phyloP scores from a whole-genome alignment of 2,113 vertebrate genomes.

The Elgaria multicarinata region DNA sequence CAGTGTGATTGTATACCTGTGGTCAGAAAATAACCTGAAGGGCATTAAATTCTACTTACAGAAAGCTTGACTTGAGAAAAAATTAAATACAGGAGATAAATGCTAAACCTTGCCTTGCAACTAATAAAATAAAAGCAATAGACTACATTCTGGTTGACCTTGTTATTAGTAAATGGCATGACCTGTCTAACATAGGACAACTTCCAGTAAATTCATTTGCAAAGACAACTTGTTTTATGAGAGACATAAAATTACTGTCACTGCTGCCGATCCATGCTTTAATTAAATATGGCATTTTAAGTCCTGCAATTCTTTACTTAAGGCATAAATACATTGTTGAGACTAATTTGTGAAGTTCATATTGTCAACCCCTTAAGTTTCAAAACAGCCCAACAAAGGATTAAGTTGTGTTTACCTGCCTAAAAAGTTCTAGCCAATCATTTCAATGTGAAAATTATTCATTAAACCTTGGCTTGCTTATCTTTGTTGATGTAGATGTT shows the following conservation, averaged over 20 bases:
- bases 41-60: slow-evolving; percentile 56
- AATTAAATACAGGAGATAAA: slow-evolving; percentile 39
- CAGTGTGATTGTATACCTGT: slow-evolving; percentile 60
- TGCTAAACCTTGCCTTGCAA: slow-evolving; percentile 49
- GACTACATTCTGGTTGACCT: slow-evolving; percentile 59
- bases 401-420: slow-evolving; percentile 42
- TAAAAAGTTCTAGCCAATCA: slow-evolving; percentile 3
- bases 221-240: slow-evolving; percentile 53
- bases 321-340: slow-evolving; percentile 54
- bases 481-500: slow-evolving; percentile 28
- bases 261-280: slow-evolving; percentile 56
- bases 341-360: slow-evolving; percentile 46
- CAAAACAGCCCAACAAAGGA: slow-evolving; percentile 16
- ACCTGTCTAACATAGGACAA: slow-evolving; percentile 58
- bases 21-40: slow-evolving; percentile 43
- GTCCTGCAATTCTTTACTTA: slow-evolving; percentile 68
- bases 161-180: slow-evolving; percentile 76
- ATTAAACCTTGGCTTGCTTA: slow-evolving; percentile 38
- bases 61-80: slow-evolving; percentile 55
- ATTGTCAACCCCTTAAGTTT: slow-evolving; percentile 45
- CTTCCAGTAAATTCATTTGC: slow-evolving; percentile 71
- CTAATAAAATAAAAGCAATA: slow-evolving; percentile 65
- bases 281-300: slow-evolving; percentile 72
- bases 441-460: slow-evolving; percentile 59
- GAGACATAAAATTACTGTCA: slow-evolving; percentile 57